Percentiles rank a stretch among this genome's conserved stretches.
Evolutionary conservation across 2,888 invertebrate genomes (phyloP).

Genomic region (Drosophila vallismaia): DNA sequence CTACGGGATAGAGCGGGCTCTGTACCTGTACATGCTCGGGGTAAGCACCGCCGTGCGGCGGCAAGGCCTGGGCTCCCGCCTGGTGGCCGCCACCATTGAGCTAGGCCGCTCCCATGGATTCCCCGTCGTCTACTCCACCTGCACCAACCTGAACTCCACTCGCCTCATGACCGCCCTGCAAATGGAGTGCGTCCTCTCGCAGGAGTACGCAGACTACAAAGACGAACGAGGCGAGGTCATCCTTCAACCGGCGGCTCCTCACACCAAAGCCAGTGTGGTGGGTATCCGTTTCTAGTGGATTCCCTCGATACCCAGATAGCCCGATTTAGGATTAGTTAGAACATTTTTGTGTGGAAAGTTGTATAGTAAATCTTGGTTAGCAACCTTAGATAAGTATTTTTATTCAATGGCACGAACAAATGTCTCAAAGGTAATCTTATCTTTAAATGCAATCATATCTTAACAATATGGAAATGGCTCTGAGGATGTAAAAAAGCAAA

Average conservation of each 20-base stretch:
- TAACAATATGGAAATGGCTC: constrained; percentile 18
- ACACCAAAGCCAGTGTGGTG: constrained; percentile 53
- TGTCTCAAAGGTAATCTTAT: background rate
- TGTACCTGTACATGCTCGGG: constrained; percentile 57
- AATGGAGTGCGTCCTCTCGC: constrained; percentile 59
- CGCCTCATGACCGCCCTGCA: constrained; percentile 57
- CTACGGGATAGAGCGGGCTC: constrained; percentile 46
- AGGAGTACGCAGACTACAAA: constrained; percentile 62
- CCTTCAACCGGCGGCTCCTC: constrained; percentile 64
- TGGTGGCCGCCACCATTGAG: constrained; percentile 59
- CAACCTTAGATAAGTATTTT: no score
- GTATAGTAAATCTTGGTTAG: background rate
- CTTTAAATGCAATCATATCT: no score
- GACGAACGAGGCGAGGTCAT: constrained; percentile 55
- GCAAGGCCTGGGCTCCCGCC: constrained; percentile 61
- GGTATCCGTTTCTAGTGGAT: constrained; percentile 41
- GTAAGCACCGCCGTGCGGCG: constrained; percentile 57
- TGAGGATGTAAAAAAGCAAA: no score
- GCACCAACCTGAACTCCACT: constrained; percentile 71
- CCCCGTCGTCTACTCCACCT: constrained; percentile 60
- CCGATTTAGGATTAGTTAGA: background rate
- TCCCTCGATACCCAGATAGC: background rate
- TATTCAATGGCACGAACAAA: background rate
- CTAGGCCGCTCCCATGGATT: constrained; percentile 56
- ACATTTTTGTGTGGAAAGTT: background rate